Percentiles rank a stretch among this genome's conserved stretches.
These are phyloP conservation scores for Heliconius hermathena DNA, from an alignment of 1,140 invertebrate genomes.

Conservation along the genomic window DNA sequence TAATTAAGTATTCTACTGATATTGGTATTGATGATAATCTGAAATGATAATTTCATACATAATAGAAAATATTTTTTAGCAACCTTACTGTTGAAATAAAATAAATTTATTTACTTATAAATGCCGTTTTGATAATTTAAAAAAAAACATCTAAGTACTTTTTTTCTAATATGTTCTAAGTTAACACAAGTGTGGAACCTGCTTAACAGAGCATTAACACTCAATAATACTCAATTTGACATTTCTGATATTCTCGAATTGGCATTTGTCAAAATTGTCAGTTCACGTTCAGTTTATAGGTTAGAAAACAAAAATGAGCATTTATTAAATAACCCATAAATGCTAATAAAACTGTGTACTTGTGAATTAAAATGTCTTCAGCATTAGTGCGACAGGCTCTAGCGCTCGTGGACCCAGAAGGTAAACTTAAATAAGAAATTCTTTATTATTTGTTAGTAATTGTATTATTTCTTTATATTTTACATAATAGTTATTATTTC, in stretches of 20 bases:
- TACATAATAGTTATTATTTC: conserved; percentile 11
- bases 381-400: conserved; percentile 76
- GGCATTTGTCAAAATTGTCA: conserved; percentile 24
- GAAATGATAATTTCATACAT: no score
- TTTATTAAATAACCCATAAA: not conserved
- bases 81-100: no score
- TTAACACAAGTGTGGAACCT: not conserved
- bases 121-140: no score
- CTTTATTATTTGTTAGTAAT: not conserved
- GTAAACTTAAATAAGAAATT: conserved; percentile 37
- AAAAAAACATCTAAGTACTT: no score
- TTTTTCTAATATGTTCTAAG: not conserved
- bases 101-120: no score
- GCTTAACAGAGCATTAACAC: not conserved
- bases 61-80: no score
- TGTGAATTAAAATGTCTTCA: conserved; percentile 75
- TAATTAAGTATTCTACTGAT: no score
- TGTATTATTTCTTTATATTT: conserved; percentile 17
- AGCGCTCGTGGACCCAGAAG: conserved; percentile 76
- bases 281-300: conserved; percentile 21
- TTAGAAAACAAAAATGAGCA: conserved; percentile 1
- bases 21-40: no score
- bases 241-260: not conserved
- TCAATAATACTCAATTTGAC: not conserved
- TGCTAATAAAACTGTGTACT: not conserved